Conservation (phyloP, 2,797 vertebrate species). For the Pygocentrus nattereri region DNA sequence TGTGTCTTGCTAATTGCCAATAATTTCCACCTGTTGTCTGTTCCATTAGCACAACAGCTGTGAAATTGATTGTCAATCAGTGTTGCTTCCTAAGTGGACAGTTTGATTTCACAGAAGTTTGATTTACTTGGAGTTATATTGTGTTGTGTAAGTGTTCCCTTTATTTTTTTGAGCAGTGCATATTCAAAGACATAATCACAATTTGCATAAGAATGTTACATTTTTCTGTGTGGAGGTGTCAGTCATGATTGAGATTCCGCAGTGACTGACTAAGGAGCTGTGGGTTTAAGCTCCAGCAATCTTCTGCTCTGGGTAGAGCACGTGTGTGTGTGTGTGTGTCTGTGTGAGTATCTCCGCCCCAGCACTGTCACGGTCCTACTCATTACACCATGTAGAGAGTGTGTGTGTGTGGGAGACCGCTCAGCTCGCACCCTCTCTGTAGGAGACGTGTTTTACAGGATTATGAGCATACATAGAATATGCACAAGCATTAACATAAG, state of each 20-base stretch:
- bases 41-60: too few relatives aligned
- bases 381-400: background rate
- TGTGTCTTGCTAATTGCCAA: too few relatives aligned
- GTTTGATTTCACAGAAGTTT: too few relatives aligned
- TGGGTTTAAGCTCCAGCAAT: slow-evolving; percentile 4
- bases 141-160: too few relatives aligned
- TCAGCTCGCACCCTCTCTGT: slow-evolving; percentile 53
- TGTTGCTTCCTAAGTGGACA: too few relatives aligned
- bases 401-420: slow-evolving; percentile 41
- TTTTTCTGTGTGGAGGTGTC: background rate
- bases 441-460: slow-evolving; percentile 31
- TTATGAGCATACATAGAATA: slow-evolving; percentile 43
- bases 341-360: background rate
- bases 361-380: background rate
- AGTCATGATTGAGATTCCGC: slow-evolving; percentile 2
- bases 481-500: slow-evolving; percentile 4
- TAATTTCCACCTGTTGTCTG: too few relatives aligned
- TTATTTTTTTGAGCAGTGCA: too few relatives aligned
- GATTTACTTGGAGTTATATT: too few relatives aligned
- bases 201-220: slow-evolving; percentile 4
- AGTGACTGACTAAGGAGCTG: background rate
- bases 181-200: background rate
- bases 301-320: background rate
- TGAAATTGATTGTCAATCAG: too few relatives aligned
- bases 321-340: slow-evolving; percentile 11